Evolutionary conservation across 2,888 invertebrate genomes (phyloP).

Genomic region (Ophioninae sp.): DNA sequence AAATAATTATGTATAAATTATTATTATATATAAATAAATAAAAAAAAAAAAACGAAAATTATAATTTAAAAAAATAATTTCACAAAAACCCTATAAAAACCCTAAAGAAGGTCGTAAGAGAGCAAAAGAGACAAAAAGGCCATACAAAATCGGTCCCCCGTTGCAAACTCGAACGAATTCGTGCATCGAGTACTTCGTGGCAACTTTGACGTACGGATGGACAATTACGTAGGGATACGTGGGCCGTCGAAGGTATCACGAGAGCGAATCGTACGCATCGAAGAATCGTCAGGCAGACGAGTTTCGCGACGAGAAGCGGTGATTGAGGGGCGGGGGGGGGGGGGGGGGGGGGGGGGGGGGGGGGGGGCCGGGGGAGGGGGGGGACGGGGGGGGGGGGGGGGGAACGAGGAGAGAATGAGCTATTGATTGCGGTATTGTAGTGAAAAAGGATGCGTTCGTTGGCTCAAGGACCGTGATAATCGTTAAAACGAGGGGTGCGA

Average conservation of each 20-base stretch:
- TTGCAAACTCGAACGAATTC: conserved; percentile 10
- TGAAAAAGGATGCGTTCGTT: conserved; percentile 57
- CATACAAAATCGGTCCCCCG: conserved; percentile 10
- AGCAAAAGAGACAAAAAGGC: too few species aligned
- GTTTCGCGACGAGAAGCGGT: background rate
- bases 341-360: background rate
- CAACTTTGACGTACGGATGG: background rate
- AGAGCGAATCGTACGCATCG: background rate
- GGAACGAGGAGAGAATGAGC: conserved; percentile 60
- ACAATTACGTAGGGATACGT: background rate
- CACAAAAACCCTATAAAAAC: too few species aligned
- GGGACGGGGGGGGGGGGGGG: conserved; percentile 24
- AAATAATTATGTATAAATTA: too few species aligned
- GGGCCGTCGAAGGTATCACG: background rate
- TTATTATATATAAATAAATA: too few species aligned
- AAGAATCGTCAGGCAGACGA: background rate
- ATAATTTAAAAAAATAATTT: too few species aligned
- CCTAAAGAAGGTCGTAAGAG: too few species aligned
- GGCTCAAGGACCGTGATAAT: conserved; percentile 55
- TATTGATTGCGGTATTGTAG: conserved; percentile 65
- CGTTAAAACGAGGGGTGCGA: conserved; percentile 38
- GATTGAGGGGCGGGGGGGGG: background rate
- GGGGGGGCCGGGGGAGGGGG: background rate
- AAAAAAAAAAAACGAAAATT: too few species aligned
- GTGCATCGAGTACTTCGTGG: background rate